These are phyloP conservation scores for Otolemur garnettii DNA, from an alignment of 2,113 vertebrate species.

Conservation along the genomic window DNA sequence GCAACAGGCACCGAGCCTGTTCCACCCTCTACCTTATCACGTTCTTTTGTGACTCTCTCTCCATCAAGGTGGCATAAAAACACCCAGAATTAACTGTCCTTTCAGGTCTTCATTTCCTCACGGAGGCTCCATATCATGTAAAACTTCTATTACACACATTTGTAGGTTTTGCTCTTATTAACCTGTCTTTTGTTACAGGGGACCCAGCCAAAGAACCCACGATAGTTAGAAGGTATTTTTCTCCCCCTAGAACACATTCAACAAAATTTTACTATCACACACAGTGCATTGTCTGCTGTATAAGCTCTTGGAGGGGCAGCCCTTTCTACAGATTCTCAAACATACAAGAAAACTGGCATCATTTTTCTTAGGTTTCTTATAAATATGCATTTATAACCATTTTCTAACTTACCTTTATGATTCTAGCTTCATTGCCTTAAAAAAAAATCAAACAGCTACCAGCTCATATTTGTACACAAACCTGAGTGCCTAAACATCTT, in stretches of 20 bases:
- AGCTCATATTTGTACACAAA: neutral
- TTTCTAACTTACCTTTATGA: neutral
- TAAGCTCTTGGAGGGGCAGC: neutral
- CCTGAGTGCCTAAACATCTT: neutral
- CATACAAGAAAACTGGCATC: neutral
- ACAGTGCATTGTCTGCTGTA: rapidly evolving
- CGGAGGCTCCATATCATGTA: neutral
- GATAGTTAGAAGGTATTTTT: neutral
- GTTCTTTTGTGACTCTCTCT: neutral
- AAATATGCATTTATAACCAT: neutral
- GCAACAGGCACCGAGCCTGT: no score
- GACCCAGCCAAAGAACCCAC: no score
- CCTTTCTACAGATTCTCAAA: neutral
- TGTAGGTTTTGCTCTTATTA: neutral
- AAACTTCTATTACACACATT: neutral
- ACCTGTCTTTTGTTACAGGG: neutral
- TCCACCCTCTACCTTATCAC: neutral
- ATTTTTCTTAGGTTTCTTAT: neutral
- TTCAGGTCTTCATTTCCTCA: neutral
- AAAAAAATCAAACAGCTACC: neutral
- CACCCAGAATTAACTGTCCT: neutral
- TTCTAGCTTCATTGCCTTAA: neutral
- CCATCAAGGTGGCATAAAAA: neutral
- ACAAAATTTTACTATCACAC: neutral
- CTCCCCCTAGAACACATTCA: neutral